A percentile compares a stretch with the other conserved stretches of the same genome.
Conservation (phyloP, 2,797 vertebrate genomes). For the Sparus aurata region DNA sequence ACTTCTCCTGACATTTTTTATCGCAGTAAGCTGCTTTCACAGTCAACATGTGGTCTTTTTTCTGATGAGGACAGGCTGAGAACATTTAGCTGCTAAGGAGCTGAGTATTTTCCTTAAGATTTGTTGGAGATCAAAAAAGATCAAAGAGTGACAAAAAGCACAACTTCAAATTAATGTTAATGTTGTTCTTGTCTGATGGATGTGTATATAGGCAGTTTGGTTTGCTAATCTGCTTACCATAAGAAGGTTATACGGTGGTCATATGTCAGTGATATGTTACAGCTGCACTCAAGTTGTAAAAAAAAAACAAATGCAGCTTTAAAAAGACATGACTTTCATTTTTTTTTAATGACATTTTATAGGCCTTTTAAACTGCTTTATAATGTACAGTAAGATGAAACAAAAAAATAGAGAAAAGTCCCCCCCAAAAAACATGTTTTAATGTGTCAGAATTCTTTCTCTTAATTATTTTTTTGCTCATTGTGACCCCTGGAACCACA, state of each 20-base stretch:
- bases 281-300: no score
- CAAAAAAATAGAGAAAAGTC: neutral
- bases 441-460: neutral
- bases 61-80: no score
- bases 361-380: neutral
- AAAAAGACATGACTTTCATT: neutral
- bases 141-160: neutral
- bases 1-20: no score
- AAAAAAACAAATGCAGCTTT: neutral
- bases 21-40: no score
- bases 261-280: neutral
- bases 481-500: no score
- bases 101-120: neutral
- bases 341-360: neutral
- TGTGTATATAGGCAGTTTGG: no score
- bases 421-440: neutral
- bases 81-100: neutral
- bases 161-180: neutral
- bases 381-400: neutral
- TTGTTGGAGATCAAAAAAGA: neutral
- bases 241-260: neutral
- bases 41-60: no score
- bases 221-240: neutral
- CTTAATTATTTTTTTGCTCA: neutral
- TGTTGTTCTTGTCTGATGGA: neutral